These are phyloP conservation scores for Spheniscus mendiculus DNA, from an alignment of 2,113 vertebrate species.

Conservation along the genomic window DNA sequence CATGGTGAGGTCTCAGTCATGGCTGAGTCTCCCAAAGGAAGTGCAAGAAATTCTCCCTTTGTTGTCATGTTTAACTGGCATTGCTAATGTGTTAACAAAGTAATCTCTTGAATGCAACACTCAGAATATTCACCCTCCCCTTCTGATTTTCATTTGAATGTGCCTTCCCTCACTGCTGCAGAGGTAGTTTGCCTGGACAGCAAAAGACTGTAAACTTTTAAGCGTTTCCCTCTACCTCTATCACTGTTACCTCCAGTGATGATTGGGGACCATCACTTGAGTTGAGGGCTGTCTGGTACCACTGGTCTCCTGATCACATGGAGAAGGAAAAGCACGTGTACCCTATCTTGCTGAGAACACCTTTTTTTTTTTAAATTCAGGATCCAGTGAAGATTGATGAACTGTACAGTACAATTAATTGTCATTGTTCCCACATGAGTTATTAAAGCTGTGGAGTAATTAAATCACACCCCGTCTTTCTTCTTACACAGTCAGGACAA, in stretches of 20 bases:
- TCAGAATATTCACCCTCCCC: background rate
- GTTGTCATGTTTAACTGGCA: background rate
- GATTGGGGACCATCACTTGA: background rate
- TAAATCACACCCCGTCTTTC: background rate
- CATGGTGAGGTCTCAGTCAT: background rate
- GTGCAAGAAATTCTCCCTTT: background rate
- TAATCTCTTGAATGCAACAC: background rate
- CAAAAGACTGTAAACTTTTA: background rate
- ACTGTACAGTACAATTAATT: constrained; percentile 17
- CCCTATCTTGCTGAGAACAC: background rate
- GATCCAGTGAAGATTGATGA: constrained; percentile 13
- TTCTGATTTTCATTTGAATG: background rate
- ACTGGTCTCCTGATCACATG: background rate
- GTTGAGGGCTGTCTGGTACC: background rate
- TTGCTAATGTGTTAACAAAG: background rate
- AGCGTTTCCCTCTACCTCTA: background rate
- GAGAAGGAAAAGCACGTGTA: background rate
- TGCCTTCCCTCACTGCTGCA: background rate
- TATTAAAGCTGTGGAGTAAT: constrained; percentile 17
- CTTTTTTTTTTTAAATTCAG: background rate
- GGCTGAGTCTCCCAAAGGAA: background rate
- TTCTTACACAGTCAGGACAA: background rate
- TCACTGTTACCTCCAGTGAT: background rate
- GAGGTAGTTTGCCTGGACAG: background rate
- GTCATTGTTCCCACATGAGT: background rate